Evolutionary conservation across 1,140 invertebrate genomes (phyloP).

Genomic region (Polypedilum vanderplanki): DNA sequence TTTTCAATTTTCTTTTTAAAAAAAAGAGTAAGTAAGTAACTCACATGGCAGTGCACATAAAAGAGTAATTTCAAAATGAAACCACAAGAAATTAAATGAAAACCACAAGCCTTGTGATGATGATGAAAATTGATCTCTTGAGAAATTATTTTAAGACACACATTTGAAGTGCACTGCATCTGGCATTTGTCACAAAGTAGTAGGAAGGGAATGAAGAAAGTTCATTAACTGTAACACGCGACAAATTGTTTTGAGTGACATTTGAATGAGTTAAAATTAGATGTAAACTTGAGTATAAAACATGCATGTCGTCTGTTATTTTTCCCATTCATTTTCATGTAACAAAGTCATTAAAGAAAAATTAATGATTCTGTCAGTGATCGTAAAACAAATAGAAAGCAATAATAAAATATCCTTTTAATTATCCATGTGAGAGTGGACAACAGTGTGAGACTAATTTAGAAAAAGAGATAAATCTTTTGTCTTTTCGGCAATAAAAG

Average conservation of each 20-base stretch:
- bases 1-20: not conserved
- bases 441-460: no score
- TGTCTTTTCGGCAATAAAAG: no score
- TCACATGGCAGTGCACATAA: no score
- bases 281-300: not conserved
- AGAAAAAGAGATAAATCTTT: no score
- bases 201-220: not conserved
- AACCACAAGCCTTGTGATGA: not conserved
- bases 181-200: not conserved
- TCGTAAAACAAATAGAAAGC: not conserved
- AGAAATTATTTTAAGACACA: not conserved
- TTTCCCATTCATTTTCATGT: not conserved
- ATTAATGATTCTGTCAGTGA: not conserved
- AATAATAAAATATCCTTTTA: conserved; percentile 1
- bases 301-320: not conserved
- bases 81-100: not conserved
- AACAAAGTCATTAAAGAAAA: not conserved
- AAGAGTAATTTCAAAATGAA: no score
- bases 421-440: not conserved
- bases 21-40: no score
- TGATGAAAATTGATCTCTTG: not conserved
- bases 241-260: not conserved
- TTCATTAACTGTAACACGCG: not conserved
- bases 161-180: not conserved
- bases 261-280: not conserved